Evolutionary conservation across 2,888 invertebrate species (phyloP).

Genomic region (Melikaiella ostensackeni): DNA sequence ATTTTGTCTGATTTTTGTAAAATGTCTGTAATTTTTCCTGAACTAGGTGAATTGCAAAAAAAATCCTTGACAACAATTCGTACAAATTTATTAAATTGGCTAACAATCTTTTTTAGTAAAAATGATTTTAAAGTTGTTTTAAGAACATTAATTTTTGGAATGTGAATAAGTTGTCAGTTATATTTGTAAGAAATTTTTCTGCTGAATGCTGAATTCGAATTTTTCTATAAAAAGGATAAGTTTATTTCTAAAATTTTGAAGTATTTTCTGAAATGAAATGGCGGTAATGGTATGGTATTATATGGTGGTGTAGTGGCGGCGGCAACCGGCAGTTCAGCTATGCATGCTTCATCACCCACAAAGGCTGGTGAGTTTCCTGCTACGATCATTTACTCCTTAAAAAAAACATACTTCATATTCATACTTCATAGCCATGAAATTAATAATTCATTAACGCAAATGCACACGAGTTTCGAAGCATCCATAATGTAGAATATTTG

Average conservation of each 20-base stretch:
- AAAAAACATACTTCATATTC: conserved; percentile 18
- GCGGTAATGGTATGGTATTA: conserved; percentile 69
- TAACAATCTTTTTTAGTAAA: not conserved
- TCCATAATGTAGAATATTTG: not conserved
- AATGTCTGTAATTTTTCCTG: not conserved
- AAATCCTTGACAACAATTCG: not conserved
- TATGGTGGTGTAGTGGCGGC: conserved; percentile 76
- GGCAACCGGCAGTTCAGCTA: conserved; percentile 74
- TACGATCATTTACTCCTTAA: conserved; percentile 55
- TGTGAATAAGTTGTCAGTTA: not conserved
- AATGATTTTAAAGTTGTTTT: not conserved
- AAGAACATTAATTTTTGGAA: not conserved
- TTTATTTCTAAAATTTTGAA: conserved; percentile 37
- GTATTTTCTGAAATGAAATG: conserved; percentile 50
- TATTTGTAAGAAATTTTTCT: not conserved
- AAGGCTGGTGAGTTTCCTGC: conserved; percentile 74
- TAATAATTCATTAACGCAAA: not conserved
- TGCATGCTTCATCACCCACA: conserved; percentile 76
- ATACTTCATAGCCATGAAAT: conserved; percentile 17
- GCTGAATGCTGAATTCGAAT: not conserved
- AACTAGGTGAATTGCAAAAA: not conserved
- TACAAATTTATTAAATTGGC: not conserved
- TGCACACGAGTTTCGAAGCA: not conserved
- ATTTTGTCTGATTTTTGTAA: not conserved
- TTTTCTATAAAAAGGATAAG: not conserved